phyloP scores from a whole-genome alignment of 2,113 vertebrate genomes.

The Chrysochloris asiatica region DNA sequence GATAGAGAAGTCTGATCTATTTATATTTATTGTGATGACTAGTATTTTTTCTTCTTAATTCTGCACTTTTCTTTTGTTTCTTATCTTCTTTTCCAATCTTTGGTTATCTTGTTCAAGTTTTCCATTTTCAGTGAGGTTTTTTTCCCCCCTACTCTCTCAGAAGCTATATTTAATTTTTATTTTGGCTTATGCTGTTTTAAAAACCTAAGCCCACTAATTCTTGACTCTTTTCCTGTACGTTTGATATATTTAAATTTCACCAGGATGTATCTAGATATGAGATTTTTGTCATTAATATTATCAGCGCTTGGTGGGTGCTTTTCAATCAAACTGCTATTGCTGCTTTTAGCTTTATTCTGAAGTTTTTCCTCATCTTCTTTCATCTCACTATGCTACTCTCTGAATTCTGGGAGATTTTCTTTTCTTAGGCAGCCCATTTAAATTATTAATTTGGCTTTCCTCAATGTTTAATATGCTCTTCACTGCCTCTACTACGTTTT shows the following conservation, averaged over 20 bases:
- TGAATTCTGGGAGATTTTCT: slow-evolving; percentile 66
- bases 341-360: slow-evolving; percentile 44
- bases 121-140: background rate
- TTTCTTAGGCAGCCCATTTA: slow-evolving; percentile 62
- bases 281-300: background rate
- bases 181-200: slow-evolving; percentile 13
- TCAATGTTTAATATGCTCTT: slow-evolving; percentile 74
- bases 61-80: background rate
- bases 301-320: background rate
- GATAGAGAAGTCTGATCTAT: slow-evolving; percentile 47
- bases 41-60: slow-evolving; percentile 2
- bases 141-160: background rate
- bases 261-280: background rate
- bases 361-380: slow-evolving; percentile 63
- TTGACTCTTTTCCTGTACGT: background rate
- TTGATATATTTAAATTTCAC: slow-evolving; percentile 43
- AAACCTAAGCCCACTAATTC: background rate
- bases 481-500: slow-evolving; percentile 49
- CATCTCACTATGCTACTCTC: slow-evolving; percentile 45
- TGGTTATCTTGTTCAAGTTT: background rate
- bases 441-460: slow-evolving; percentile 75
- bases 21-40: slow-evolving; percentile 67
- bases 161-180: slow-evolving; percentile 52
- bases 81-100: background rate
- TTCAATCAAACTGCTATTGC: background rate